phyloP scores from a whole-genome alignment of 37 sponge, comb jelly and placozoan genomes.

The Bolinopsis microptera region DNA sequence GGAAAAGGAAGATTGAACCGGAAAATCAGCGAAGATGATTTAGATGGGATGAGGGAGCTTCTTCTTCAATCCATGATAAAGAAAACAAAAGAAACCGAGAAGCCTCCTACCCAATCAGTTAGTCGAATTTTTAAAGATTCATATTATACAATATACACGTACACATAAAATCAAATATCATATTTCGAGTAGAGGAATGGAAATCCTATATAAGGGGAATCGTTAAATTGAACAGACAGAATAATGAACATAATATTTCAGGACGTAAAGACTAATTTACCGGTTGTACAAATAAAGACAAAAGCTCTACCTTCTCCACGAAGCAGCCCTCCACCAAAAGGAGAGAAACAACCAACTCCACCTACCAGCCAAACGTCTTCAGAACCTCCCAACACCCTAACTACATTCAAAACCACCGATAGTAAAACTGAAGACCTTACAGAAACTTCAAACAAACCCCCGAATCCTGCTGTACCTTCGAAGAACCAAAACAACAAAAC shows the following conservation, averaged over 20 bases:
- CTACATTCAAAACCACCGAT: background rate
- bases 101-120: background rate
- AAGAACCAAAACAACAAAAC: too few species aligned
- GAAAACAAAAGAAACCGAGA: background rate
- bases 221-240: background rate
- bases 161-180: too few species aligned
- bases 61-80: slow-evolving; percentile 60
- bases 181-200: too few species aligned
- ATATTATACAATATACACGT: too few species aligned
- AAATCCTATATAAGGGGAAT: too few species aligned
- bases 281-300: background rate
- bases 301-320: background rate
- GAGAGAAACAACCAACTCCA: background rate
- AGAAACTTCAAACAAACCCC: too few species aligned
- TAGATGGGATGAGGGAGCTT: slow-evolving; percentile 38
- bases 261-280: background rate
- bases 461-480: too few species aligned
- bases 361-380: background rate
- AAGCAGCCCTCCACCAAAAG: background rate
- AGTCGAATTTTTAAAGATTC: background rate
- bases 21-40: background rate
- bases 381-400: background rate
- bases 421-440: background rate
- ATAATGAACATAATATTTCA: background rate
- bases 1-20: background rate